These are phyloP conservation scores for Ypsolopha sequella DNA, from an alignment of 2,888 invertebrate genomes.

Conservation along the genomic window DNA sequence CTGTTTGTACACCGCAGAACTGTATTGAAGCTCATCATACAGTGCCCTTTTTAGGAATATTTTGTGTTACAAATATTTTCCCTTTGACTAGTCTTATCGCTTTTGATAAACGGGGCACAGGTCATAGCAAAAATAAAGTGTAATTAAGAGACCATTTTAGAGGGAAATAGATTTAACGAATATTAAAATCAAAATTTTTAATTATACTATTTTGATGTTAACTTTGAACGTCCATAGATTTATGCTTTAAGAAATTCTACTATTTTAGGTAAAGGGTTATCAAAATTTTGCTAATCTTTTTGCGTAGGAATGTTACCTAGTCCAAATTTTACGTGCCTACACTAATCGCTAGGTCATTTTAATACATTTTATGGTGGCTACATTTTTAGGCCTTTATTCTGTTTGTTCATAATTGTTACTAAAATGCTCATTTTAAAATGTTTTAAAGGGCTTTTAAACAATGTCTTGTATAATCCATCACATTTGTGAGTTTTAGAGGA, in stretches of 20 bases:
- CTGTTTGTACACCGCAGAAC: too few relatives aligned
- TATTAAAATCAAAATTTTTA: background rate
- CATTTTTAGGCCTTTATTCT: conserved; percentile 13
- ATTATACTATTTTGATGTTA: too few relatives aligned
- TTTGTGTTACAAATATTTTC: background rate
- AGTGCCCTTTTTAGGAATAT: background rate
- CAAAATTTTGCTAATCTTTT: too few relatives aligned
- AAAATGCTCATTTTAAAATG: conserved; percentile 12
- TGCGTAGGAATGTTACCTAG: conserved; percentile 42
- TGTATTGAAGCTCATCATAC: background rate
- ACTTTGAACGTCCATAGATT: too few relatives aligned
- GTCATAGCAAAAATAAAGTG: too few relatives aligned
- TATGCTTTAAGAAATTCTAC: too few relatives aligned
- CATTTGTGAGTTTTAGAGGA: conserved; percentile 31
- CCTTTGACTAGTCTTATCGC: background rate
- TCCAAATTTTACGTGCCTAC: conserved; percentile 31
- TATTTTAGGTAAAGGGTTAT: too few relatives aligned
- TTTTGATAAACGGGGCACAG: too few relatives aligned
- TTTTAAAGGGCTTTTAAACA: conserved; percentile 29
- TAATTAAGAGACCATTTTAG: background rate
- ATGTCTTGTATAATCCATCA: conserved; percentile 22
- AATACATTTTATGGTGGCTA: conserved; percentile 39
- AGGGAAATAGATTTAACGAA: background rate
- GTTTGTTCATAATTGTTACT: conserved; percentile 13
- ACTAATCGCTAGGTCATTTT: conserved; percentile 35